Percentiles rank a stretch among this genome's conserved stretches.
These are phyloP conservation scores for Drosophila neotestacea DNA, from an alignment of 2,888 invertebrate genomes.

Conservation along the genomic window DNA sequence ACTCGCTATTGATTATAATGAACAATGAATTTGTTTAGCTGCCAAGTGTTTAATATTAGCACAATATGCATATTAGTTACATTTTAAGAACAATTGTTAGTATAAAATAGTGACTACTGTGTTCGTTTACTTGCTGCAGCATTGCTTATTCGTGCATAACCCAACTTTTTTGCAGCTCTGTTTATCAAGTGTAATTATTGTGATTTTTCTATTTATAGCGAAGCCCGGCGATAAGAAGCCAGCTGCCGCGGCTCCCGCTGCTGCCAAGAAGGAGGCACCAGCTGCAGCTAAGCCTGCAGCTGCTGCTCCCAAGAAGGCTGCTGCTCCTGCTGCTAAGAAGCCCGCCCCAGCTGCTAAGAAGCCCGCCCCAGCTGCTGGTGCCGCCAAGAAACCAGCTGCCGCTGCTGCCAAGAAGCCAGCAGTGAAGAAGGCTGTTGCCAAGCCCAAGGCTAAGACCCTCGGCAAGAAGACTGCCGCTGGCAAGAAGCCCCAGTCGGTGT, in stretches of 20 bases:
- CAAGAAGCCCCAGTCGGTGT: constrained; percentile 84
- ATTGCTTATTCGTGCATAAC: constrained; percentile 64
- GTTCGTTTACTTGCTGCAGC: constrained; percentile 21
- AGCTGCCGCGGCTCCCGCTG: constrained; percentile 83
- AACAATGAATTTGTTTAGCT: constrained; percentile 9
- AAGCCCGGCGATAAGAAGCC: constrained; percentile 88
- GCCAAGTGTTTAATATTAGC: background rate
- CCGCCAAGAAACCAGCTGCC: constrained; percentile 84
- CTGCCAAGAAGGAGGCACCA: constrained; percentile 85
- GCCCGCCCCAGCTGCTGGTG: constrained; percentile 71
- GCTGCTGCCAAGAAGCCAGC: constrained; percentile 82
- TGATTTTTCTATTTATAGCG: constrained; percentile 82
- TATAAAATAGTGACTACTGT: background rate
- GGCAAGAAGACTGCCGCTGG: constrained; percentile 83
- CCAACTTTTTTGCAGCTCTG: constrained; percentile 59
- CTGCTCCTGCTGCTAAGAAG: constrained; percentile 81
- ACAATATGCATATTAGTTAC: background rate
- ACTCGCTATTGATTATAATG: constrained; percentile 23
- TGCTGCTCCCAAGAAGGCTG: constrained; percentile 76
- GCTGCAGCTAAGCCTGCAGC: constrained; percentile 83
- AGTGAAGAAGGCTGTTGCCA: constrained; percentile 82
- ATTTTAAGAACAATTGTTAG: constrained; percentile 9
- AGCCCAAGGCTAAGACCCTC: constrained; percentile 83
- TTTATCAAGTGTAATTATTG: constrained; percentile 48
- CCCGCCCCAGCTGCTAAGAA: constrained; percentile 79